Percentiles rank a stretch among this genome's conserved stretches.
These are phyloP conservation scores for Gasterosteus nipponicus DNA, from an alignment of 2,113 vertebrate genomes.

Conservation along the genomic window DNA sequence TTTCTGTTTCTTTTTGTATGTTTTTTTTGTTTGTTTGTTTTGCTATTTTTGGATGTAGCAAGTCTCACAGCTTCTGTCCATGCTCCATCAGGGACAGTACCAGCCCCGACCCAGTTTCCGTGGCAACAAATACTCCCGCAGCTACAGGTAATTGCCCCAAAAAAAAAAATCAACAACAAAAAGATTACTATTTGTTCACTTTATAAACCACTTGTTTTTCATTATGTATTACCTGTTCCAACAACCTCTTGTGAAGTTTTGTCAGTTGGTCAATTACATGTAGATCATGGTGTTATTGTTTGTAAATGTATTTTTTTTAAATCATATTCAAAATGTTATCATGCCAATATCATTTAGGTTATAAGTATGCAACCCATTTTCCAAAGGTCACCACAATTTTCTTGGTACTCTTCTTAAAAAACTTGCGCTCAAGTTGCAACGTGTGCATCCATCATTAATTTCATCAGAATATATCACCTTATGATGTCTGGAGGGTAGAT, in stretches of 20 bases:
- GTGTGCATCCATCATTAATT: constrained; percentile 54
- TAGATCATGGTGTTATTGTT: constrained; percentile 56
- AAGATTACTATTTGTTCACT: constrained; percentile 53
- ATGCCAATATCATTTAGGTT: constrained; percentile 64
- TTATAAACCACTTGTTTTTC: constrained; percentile 67
- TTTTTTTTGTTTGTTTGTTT: constrained; percentile 69
- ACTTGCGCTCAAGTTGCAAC: constrained; percentile 19
- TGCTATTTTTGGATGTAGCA: constrained; percentile 86
- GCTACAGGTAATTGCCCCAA: constrained; percentile 90
- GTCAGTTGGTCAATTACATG: constrained; percentile 52
- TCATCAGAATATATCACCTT: constrained; percentile 39
- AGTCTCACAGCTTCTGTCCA: constrained; percentile 99
- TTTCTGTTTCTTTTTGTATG: constrained; percentile 57
- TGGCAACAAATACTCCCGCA: constrained; percentile 99
- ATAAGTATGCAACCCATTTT: constrained; percentile 58
- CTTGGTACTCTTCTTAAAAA: not conserved
- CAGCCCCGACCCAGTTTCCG: constrained; percentile 99
- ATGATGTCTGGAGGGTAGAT: constrained; percentile 52
- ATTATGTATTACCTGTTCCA: constrained; percentile 65
- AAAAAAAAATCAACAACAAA: not conserved
- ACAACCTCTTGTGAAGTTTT: constrained; percentile 60
- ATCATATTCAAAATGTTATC: constrained; percentile 58
- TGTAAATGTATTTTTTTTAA: constrained; percentile 40
- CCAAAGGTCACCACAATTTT: constrained; percentile 44
- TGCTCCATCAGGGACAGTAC: constrained; percentile 99